Evolutionary conservation across 1,140 invertebrate species (phyloP).

Genomic region (Batillaria attramentaria): DNA sequence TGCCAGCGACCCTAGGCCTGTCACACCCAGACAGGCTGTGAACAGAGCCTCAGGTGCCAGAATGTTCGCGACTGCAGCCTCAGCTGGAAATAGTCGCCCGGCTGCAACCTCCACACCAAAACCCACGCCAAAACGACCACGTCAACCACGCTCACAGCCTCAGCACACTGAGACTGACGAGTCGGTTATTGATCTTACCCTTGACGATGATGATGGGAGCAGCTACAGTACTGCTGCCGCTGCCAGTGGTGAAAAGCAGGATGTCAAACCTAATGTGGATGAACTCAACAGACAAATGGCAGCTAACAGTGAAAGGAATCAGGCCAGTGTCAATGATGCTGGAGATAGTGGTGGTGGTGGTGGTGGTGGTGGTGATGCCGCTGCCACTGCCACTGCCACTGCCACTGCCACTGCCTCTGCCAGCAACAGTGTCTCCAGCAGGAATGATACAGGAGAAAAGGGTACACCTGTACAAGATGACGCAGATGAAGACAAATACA

Average conservation of each 20-base stretch:
- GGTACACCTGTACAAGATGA: background rate
- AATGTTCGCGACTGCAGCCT: background rate
- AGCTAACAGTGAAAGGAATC: background rate
- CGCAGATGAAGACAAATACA: conserved; percentile 14
- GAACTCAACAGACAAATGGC: conserved; percentile 5
- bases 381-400: background rate
- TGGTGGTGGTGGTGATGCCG: background rate
- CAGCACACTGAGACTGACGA: background rate
- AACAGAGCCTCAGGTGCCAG: background rate
- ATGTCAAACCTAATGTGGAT: conserved; percentile 38
- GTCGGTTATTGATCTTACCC: conserved; percentile 36
- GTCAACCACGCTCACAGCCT: background rate
- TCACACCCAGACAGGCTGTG: background rate
- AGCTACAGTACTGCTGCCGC: background rate
- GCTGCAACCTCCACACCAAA: background rate
- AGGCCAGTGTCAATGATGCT: background rate
- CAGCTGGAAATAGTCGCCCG: background rate
- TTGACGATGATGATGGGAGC: conserved; percentile 1
- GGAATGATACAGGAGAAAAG: background rate
- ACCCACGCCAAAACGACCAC: background rate
- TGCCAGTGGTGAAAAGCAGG: background rate
- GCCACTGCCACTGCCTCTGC: background rate
- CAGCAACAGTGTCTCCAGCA: background rate
- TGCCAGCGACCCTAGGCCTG: background rate
- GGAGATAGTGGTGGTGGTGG: background rate